A percentile compares a stretch with the other conserved stretches of the same genome.
These are phyloP conservation scores for Drosophila prosaltans DNA, from an alignment of 1,140 invertebrate genomes.

Conservation along the genomic window DNA sequence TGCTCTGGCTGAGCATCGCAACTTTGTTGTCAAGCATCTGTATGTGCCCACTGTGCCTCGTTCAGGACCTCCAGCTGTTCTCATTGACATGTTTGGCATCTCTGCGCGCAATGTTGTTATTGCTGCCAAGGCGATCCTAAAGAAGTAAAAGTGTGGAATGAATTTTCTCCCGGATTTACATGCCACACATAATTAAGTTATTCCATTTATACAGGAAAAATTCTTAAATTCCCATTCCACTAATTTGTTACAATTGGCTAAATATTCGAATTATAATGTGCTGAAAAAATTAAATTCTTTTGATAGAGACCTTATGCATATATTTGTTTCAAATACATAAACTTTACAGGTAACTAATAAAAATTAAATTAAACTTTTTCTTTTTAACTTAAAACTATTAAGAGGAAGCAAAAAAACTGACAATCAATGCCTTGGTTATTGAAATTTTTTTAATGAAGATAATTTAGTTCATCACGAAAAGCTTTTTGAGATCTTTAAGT, in stretches of 20 bases:
- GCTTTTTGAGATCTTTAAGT: slow-evolving; percentile 41
- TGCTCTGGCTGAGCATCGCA: slow-evolving; percentile 89
- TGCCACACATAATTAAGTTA: slow-evolving; percentile 1
- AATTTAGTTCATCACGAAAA: slow-evolving; percentile 18
- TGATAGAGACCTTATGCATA: neutral
- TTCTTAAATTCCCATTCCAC: neutral
- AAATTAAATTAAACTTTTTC: neutral
- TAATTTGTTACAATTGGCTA: neutral
- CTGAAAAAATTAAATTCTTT: neutral
- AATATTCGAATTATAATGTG: neutral
- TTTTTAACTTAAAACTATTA: neutral
- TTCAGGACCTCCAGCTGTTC: slow-evolving; percentile 92
- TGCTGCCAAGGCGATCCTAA: slow-evolving; percentile 87
- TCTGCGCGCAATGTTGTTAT: slow-evolving; percentile 90
- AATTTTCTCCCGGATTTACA: neutral
- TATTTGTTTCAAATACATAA: neutral
- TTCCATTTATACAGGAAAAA: slow-evolving; percentile 2
- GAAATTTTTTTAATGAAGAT: no score
- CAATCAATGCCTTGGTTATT: no score
- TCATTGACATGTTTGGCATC: slow-evolving; percentile 95
- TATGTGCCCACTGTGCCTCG: slow-evolving; percentile 94
- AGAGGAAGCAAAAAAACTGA: no score
- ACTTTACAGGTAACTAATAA: no score
- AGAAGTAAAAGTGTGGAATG: slow-evolving; percentile 83
- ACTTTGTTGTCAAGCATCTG: slow-evolving; percentile 92